Base-by-base conservation (phyloP, 2,888 invertebrate species). In the Lochmaea crataegi region DNA sequence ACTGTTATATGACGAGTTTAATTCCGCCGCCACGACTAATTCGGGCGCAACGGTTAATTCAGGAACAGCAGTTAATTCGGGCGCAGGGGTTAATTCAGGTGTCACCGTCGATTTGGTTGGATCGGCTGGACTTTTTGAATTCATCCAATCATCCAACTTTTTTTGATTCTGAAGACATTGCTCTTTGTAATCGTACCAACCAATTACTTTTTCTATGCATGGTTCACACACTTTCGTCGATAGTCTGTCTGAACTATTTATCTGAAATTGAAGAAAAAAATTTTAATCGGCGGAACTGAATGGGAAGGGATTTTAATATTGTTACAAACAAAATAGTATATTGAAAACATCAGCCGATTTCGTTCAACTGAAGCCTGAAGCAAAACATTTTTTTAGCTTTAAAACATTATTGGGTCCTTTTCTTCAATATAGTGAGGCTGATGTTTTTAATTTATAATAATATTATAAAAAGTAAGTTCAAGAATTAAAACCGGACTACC, bases 111-210 rank as follows among this genome's bases (percentile, higher is more conserved):
- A 11, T 42, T 53, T 18, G n/a, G n/a, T 18, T n/a, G 7, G 16
- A 18, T 16, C 16, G 16, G n/a, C 51, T 18, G 51, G 18, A 53
- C n/a, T 53, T 53, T 57, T 60, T 14, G 41, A 42, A 12, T 32
- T 26, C 45, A 68, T 26, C 57, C 45, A 65, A 12, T 73, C 72
- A 26, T 68, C 56, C 70, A 93, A 86, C 86, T 91, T 92, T 82
- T 88, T 89, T 87, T 93, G 93, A 78, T 92, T 90, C 82, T 89
- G 89, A 80, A 89, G 88, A 86, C 93, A 93, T 26, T 89, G 87
- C 83, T 89, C 88, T 85, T 91, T 92, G 87, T 91, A 93, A 77
- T 87, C 85, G 82, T 91, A 89, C 92, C 92, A 93, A 83, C 89
- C 90, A 82, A 91, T 91, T 79, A 93, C 89, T 87, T 90, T 91